phyloP scores from a whole-genome alignment of 2,888 invertebrate genomes.

The Archips xylosteana region DNA sequence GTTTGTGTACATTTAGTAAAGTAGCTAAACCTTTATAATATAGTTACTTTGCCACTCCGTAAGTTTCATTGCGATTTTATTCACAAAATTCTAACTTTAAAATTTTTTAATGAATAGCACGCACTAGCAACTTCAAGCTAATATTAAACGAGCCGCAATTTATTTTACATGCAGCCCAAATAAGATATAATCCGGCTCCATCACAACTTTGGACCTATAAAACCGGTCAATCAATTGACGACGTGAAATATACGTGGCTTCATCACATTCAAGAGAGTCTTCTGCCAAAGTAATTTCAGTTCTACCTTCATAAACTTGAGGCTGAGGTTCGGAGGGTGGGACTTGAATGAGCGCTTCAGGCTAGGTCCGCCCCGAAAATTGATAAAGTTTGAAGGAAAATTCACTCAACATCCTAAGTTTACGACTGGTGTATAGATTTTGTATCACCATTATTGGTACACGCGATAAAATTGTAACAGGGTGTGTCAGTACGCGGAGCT shows the following conservation, averaged over 20 bases:
- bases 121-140: too few relatives aligned
- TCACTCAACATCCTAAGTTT: conserved; percentile 55
- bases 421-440: conserved; percentile 53
- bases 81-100: too few relatives aligned
- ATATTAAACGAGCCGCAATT: background rate
- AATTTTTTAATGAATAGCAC: too few relatives aligned
- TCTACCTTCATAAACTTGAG: conserved; percentile 6
- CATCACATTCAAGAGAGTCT: conserved; percentile 11
- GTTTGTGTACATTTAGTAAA: too few relatives aligned
- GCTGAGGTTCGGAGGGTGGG: conserved; percentile 23
- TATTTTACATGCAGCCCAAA: background rate
- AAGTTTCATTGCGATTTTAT: too few relatives aligned
- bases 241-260: conserved; percentile 19
- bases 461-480: conserved; percentile 30
- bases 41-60: too few relatives aligned
- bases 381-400: conserved; percentile 63
- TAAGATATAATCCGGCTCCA: conserved; percentile 49
- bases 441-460: conserved; percentile 30
- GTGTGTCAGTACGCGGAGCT: conserved; percentile 18
- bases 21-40: too few relatives aligned
- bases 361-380: conserved; percentile 54
- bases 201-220: conserved; percentile 47
- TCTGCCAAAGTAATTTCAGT: background rate
- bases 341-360: conserved; percentile 50
- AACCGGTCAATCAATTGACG: conserved; percentile 34